Percentiles rank a stretch among this genome's conserved stretches.
Evolutionary conservation across 2,888 invertebrate genomes (phyloP).

Genomic region (Machimus atricapillus): DNA sequence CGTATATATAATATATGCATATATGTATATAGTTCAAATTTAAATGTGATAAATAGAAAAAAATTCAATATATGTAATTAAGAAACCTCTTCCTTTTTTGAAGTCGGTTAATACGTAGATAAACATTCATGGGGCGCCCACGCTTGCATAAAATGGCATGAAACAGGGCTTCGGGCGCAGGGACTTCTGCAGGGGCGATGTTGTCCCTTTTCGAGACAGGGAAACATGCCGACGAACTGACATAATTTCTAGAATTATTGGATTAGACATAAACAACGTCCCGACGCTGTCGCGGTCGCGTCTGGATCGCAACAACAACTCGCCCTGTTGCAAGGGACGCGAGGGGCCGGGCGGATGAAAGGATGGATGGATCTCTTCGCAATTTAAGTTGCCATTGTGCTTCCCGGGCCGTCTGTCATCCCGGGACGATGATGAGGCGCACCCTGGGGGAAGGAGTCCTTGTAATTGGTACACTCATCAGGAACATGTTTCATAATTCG

Average conservation of each 20-base stretch:
- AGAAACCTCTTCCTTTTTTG: too few relatives aligned
- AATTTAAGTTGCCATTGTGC: conserved; percentile 25
- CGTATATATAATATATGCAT: too few relatives aligned
- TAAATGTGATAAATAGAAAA: too few relatives aligned
- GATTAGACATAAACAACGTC: conserved; percentile 1
- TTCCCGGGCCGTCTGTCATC: neutral
- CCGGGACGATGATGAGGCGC: neutral
- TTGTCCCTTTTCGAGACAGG: neutral
- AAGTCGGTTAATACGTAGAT: too few relatives aligned
- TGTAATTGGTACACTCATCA: conserved; percentile 3
- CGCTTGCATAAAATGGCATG: neutral
- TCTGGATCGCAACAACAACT: neutral
- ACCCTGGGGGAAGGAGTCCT: neutral
- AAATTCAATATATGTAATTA: too few relatives aligned
- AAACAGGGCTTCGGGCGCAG: neutral
- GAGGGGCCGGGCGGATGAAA: neutral
- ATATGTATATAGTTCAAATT: too few relatives aligned
- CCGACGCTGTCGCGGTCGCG: neutral
- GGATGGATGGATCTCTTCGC: conserved; percentile 13
- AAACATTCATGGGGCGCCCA: neutral
- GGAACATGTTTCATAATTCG: conserved; percentile 26
- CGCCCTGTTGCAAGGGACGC: neutral
- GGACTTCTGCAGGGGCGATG: neutral
- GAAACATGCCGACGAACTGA: neutral
- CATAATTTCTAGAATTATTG: conserved; percentile 20